Base-by-base conservation (phyloP, 2,113 vertebrate species). In the Paraplagusia blochii region DNA sequence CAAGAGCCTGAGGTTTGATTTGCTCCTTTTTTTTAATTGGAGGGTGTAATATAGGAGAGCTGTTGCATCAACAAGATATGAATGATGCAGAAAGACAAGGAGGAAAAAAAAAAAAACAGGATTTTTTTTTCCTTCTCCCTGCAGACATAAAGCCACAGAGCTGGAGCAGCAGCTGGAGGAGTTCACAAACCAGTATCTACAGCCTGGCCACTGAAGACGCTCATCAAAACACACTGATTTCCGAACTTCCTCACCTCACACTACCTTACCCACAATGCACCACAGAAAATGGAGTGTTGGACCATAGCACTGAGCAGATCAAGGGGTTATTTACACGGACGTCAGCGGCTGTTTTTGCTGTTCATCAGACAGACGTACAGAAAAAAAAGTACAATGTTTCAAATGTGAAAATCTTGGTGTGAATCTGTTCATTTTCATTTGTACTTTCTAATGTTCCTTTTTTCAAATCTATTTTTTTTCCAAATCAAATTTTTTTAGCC, bases 141-240 rank as follows among this genome's bases (percentile, higher is more conserved):
- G 10, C 90, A 99, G 97, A 85, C 94, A 96, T 79, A 96, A 96
- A 91, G 95, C 97, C 9, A 90, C 95, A 35, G 89, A 83, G 16
- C 88, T 99, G 61, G 95, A 99, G 90, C 88, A 72, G 0, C 90
- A 96, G 69, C 82, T 98, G 86, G 94, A 96, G 81, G 80, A 59
- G 56, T 99, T 99, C 86, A 92, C 91, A 13, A 90, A 88, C 52
- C 90, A 93, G 66, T 98, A 97, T 79, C 91, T 99, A 59, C 90
- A 85, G 57, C 92, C 88, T 58, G 77, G 80, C 52, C 80, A 85
- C 46, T 90, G 80, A 88, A 51, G 45, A 11, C 7, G 35, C 19
- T 29, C 43, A 9, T 46, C 38, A 58, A 45, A 52, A 18, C 19
- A 52, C 42, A 53, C 58, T 64, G 15, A 11, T 40, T 10, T 7